Conservation (phyloP, 2,888 invertebrate species). For the Sisyra terminalis region DNA sequence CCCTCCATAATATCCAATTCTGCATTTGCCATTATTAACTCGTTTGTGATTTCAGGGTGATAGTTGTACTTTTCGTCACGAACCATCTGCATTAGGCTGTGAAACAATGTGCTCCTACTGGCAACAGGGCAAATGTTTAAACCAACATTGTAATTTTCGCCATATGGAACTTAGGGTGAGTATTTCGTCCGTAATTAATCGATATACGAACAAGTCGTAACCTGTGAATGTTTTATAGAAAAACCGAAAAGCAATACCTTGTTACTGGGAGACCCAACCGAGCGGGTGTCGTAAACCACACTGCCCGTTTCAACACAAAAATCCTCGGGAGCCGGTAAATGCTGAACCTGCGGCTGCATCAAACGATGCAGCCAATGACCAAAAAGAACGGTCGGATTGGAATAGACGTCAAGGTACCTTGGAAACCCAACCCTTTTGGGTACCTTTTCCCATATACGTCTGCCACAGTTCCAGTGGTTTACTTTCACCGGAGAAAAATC, state of each 20-base stretch:
- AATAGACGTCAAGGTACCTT: slow-evolving; percentile 11
- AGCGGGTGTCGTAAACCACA: slow-evolving; percentile 72
- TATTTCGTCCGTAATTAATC: slow-evolving; percentile 7
- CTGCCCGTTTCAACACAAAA: slow-evolving; percentile 64
- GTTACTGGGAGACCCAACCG: slow-evolving; percentile 78
- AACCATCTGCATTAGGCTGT: slow-evolving; percentile 65
- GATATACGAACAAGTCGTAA: slow-evolving; percentile 1
- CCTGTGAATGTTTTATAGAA: slow-evolving; percentile 34
- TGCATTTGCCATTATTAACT: too few species aligned
- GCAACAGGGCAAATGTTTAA: slow-evolving; percentile 67
- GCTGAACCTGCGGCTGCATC: slow-evolving; percentile 15
- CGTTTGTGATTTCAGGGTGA: slow-evolving; percentile 39
- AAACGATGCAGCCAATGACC: slow-evolving; percentile 12
- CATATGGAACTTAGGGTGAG: slow-evolving; percentile 72
- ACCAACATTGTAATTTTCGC: slow-evolving; percentile 61
- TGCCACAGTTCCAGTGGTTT: too few species aligned
- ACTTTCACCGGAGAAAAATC: too few species aligned
- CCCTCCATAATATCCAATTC: background rate
- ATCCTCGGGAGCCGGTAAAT: slow-evolving; percentile 18
- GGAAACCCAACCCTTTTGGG: too few species aligned
- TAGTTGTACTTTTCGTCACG: slow-evolving; percentile 68
- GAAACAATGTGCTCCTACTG: slow-evolving; percentile 68
- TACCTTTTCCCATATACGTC: too few species aligned
- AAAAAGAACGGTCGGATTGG: slow-evolving; percentile 12
- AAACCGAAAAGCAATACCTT: slow-evolving; percentile 66